Evolutionary conservation across 2,113 vertebrate species (phyloP).

Genomic region (Clinocottus analis): DNA sequence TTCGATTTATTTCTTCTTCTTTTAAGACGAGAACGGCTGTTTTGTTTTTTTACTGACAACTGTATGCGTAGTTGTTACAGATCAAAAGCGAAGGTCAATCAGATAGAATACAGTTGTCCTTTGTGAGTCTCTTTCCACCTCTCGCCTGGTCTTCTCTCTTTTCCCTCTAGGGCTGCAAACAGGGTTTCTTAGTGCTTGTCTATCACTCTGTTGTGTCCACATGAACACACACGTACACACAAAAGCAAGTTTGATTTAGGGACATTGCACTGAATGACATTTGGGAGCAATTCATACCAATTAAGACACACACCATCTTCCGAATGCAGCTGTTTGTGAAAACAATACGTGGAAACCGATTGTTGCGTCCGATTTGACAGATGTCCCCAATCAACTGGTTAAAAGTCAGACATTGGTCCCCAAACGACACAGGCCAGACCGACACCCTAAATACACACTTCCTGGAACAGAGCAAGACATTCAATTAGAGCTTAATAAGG

Average conservation of each 20-base stretch:
- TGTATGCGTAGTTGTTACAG: conserved; percentile 58
- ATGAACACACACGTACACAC: conserved; percentile 2
- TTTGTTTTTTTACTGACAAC: conserved; percentile 53
- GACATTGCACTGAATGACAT: conserved; percentile 23
- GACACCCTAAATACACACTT: conserved; percentile 46
- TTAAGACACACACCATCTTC: conserved; percentile 13
- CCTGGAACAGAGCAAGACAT: conserved; percentile 48
- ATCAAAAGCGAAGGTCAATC: conserved; percentile 59
- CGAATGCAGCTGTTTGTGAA: conserved; percentile 33
- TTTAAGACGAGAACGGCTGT: conserved; percentile 34
- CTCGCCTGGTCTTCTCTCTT: conserved; percentile 51
- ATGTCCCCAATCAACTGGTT: conserved; percentile 48
- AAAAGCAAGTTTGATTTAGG: conserved; percentile 18
- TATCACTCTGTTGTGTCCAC: conserved; percentile 32
- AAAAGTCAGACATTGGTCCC: conserved; percentile 37
- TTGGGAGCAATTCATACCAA: conserved; percentile 10
- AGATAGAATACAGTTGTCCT: conserved; percentile 65
- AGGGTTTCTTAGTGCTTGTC: conserved; percentile 45
- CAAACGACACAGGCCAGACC: conserved; percentile 31
- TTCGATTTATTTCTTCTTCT: conserved; percentile 24
- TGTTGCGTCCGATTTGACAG: no score
- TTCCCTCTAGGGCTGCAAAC: conserved; percentile 45
- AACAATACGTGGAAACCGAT: conserved; percentile 37
- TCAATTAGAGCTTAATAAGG: conserved; percentile 51
- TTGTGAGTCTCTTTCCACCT: conserved; percentile 64